Base-by-base conservation (phyloP, 2,888 invertebrate species). In the Perithous albicinctus region DNA sequence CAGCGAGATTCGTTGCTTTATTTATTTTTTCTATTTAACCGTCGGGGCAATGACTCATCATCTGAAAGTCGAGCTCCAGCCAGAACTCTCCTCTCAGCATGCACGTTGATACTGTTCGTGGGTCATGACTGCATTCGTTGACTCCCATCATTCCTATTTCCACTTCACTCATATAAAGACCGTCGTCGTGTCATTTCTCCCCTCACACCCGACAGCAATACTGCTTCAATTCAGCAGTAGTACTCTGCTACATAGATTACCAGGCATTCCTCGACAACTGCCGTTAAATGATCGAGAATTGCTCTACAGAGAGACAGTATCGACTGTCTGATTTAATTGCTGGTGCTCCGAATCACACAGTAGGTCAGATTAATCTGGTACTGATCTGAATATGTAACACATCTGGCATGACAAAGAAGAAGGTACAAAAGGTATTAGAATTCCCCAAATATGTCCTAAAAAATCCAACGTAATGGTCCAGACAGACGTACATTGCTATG, bases 1-100 rank as follows among this genome's bases (percentile, higher is more conserved):
- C 41, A 54, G 26, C 38, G 41, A 26, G 54, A 54, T 51, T 20
- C 26, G 23, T n/a, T 54, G 26, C 26, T 46, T 51, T 54, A 15
- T 46, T 51, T 54, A 15, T 18, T 59, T 26, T 29, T 59, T 46
- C 63, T 15, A 20, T 56, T 61, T 26, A 61, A 8, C 41, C 35
- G 38, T 66, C 59, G 32, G 82, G 54, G 75, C 82, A 76, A 76
- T 79, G 82, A 79, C 78, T 79, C 78, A 79, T 82, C 78, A 32
- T 66, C 54, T 29, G 51, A 46, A 63, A 26, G 35, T 54, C 64
- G 59, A 82, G 63, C 51, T 63, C 18, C 72, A 67, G 74, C 29
- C 43, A 64, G 54, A 26, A 15, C 41, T 43, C 23, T 61, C 46
- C 72, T 8, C 59, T 10, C 78, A 75, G 70, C n/a, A 15, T 15